Base-by-base conservation (phyloP, 2,888 invertebrate genomes). In the Tridacna crocea region DNA sequence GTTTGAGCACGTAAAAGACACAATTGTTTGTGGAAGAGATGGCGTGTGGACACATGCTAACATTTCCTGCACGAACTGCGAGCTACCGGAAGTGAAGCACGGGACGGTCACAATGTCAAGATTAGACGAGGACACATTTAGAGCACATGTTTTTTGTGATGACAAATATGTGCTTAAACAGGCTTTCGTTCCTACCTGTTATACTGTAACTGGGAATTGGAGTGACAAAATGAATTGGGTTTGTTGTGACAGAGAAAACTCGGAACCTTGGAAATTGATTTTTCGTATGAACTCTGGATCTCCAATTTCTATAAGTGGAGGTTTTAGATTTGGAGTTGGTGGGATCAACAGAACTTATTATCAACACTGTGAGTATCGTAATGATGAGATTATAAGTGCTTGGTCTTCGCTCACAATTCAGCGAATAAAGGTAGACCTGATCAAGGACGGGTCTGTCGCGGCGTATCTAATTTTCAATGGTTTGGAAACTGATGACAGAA, bases 41-140 rank as follows among this genome's bases (percentile, higher is more conserved):
- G 51, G 70, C 51, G 24, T 10, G 0, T 70, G 70, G 70, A 70
- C 70, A 13, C 13, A 48, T 24, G 24, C 70, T 15, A 70, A 51
- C 26, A 70, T 70, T 51, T 51, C 70, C 48, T 70, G 70, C 22
- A 70, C 51, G 22, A 70, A 70, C 51, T 70, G 70, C 47, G 26
- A 22, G 8, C 8, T 51, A 26, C 70, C 70, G 48, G 51, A 48
- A 22, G 70, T 70, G 70, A 24, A 48, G 15, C 22, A 51, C 51
- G 70, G 70, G 12, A 70, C 24, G 48, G 70, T 70, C 3, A 22
- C 19, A 13, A 48, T 70, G 70, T 70, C 47, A 27, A 13, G 70
- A 51, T 51, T 47, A 22, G 26, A 70, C 22, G 70, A 70, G 15
- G 47, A 46, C n/a, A 22, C 11, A 8, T 17, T 51, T 11, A 12